phyloP scores from a whole-genome alignment of 2,113 vertebrate genomes.

The Mustelus asterias region DNA sequence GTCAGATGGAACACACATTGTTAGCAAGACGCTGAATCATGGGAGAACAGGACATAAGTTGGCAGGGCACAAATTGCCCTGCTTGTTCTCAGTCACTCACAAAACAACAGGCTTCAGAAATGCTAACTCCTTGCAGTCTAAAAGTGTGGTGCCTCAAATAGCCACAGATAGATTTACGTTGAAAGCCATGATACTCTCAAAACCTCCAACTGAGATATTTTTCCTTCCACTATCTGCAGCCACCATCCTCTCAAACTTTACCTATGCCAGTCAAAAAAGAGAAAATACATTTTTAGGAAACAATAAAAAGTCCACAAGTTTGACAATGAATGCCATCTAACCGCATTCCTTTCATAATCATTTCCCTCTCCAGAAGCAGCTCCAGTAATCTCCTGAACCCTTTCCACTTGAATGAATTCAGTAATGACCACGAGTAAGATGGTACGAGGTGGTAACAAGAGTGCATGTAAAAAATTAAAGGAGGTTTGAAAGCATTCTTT shows the following conservation, averaged over 20 bases:
- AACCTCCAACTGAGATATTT: neutral
- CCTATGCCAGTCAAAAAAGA: neutral
- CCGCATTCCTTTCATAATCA: neutral
- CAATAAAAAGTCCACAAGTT: neutral
- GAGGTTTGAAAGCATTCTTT: neutral
- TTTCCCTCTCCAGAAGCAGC: neutral
- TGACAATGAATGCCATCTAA: neutral
- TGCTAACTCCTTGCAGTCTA: neutral
- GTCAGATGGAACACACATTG: neutral
- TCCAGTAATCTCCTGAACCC: neutral
- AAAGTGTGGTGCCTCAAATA: neutral
- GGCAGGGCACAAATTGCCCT: slow-evolving; percentile 1
- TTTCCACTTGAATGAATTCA: neutral
- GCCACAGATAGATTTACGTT: neutral
- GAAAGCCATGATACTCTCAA: neutral
- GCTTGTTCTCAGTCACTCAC: neutral
- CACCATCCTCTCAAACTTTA: neutral
- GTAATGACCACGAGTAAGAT: neutral
- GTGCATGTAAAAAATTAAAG: neutral
- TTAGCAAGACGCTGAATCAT: neutral
- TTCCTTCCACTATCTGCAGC: neutral
- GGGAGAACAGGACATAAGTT: neutral
- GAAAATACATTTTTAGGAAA: neutral
- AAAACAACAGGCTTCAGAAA: neutral
- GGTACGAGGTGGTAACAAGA: neutral